Base-by-base conservation (phyloP, 2,113 vertebrate species). In the human region DNA sequence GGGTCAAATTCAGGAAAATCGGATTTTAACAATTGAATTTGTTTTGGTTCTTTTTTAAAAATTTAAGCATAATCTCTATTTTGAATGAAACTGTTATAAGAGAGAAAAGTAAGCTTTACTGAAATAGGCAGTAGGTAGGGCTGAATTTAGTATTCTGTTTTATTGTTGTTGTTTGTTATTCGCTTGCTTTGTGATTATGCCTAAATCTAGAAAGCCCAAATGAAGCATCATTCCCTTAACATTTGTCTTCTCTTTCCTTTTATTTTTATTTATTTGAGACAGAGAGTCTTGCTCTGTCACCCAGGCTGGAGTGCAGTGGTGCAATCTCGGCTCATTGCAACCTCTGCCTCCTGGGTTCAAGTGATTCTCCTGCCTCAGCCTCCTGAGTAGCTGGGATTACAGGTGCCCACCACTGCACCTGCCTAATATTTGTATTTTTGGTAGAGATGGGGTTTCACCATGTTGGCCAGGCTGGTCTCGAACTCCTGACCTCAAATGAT, bases 1-100 rank as follows among this genome's bases (percentile, higher is more conserved):
- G 66, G 90, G 88, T 96, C 95, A 96, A 94, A 95, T 81, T 97
- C 82, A 83, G 76, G 81, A 96, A 98, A 97, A 98, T 90, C 97
- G 90, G 90, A 97, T 96, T 98, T 97, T 95, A 96, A 93, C 72
- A 92, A 95, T 79, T 92, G 64, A 48, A 90, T 88, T 91, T 96
- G 48, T 59, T 88, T 80, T 61, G 45, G 6, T 90, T 32, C 6
- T 25, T 50, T 3, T 57, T 32, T 4, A 64, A 64, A 64, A 64
- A 64, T 38, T 57, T 23, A 55, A 76, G n/a, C 40, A 50, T 84
- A 76, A 87, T 96, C 70, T 95, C 59, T 81, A 61, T 30, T 66
- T 94, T 93, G 81, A 92, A 84, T 90, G 50, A 93, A 94, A 83
- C 10, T 50, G 48, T 43, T 75, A 75, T 45, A 94, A 81, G 61